Base-by-base conservation (phyloP, 2,888 invertebrate species). In the Coenonympha glycerion region DNA sequence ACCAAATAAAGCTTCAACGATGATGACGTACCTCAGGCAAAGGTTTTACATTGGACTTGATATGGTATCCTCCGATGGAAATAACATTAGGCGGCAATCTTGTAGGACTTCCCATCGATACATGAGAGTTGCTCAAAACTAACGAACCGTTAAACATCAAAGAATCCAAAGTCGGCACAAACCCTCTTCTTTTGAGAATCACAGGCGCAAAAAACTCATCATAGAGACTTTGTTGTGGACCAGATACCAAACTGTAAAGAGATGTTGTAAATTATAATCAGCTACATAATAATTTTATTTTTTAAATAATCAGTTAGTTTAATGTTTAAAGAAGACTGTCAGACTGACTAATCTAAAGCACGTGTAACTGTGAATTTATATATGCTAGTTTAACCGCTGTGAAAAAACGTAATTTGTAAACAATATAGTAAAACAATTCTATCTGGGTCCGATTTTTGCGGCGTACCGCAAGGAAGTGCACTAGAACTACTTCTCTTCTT, bases 11-110 rank as follows among this genome's bases (percentile, higher is more conserved):
- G 19, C 13, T 8, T 1, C 1, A n/a, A 51, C n/a, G n/a, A n/a
- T n/a, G n/a, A n/a, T n/a, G n/a, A n/a, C 44, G 52, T 61, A 78
- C 77, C 62, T 68, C 56, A 6, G 78, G 69, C 31, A 81, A 59
- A 3, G 77, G 72, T 11, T 68, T 61, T 0, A 69, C 50, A 1
- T 61, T 47, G 0, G 64, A 59, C 1, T 74, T 63, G 13, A 80
- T 72, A 46, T 81, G 79, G 39, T 71, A 79, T 5, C 81, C 81
- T 24, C 69, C 77, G 13, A 79, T 55, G 3, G 61, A 46, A 41
- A 70, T 74, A 31, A 71, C 75, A 26, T 56, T 73, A 36, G 69
- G 73, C 1, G 81, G 82, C 11, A 79, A 36, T 6, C 63, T 61
- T 2, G 56, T 52, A 2, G 77, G 52, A 4, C 42, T 50, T 1